Percentiles rank a stretch among this genome's conserved stretches.
phyloP scores from a whole-genome alignment of 2,797 vertebrate genomes.

The Pangasius djambal region DNA sequence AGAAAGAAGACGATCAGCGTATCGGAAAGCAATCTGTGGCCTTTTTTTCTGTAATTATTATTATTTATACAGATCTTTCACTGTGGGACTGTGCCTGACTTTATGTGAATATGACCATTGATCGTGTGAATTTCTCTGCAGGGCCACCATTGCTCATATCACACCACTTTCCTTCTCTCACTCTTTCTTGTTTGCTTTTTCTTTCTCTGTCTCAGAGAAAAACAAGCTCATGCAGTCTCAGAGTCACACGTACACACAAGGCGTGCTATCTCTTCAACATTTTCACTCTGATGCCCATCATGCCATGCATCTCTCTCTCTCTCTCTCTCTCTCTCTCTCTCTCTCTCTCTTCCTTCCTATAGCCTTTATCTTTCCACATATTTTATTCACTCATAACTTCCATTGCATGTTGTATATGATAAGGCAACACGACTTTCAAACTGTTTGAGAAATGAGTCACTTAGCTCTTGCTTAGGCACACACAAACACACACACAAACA shows the following conservation, averaged over 20 bases:
- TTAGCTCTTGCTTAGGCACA: background rate
- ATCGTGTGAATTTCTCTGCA: conserved; percentile 79
- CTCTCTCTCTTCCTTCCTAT: background rate
- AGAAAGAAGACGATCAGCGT: conserved; percentile 78
- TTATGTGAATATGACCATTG: conserved; percentile 76
- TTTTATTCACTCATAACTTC: conserved; percentile 15
- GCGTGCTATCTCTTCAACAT: background rate
- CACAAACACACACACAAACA: background rate
- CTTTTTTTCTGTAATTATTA: conserved; percentile 76
- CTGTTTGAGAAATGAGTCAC: background rate
- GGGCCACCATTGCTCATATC: conserved; percentile 74
- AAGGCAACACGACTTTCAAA: conserved; percentile 12
- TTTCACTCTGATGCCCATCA: conserved; percentile 4
- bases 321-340: conserved; percentile 10
- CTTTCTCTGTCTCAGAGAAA: conserved; percentile 43
- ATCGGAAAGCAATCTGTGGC: conserved; percentile 79
- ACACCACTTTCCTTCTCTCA: conserved; percentile 52
- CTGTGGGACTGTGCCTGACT: conserved; percentile 69
- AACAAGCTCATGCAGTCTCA: background rate
- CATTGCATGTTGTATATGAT: background rate
- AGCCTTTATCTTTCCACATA: background rate
- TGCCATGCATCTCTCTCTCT: background rate
- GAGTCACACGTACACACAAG: background rate
- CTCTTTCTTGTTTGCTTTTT: conserved; percentile 39
- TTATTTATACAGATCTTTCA: conserved; percentile 79